A percentile compares a stretch with the other conserved stretches of the same genome.
phyloP scores from a whole-genome alignment of 2,888 invertebrate species.

The Esperia sulphurella region DNA sequence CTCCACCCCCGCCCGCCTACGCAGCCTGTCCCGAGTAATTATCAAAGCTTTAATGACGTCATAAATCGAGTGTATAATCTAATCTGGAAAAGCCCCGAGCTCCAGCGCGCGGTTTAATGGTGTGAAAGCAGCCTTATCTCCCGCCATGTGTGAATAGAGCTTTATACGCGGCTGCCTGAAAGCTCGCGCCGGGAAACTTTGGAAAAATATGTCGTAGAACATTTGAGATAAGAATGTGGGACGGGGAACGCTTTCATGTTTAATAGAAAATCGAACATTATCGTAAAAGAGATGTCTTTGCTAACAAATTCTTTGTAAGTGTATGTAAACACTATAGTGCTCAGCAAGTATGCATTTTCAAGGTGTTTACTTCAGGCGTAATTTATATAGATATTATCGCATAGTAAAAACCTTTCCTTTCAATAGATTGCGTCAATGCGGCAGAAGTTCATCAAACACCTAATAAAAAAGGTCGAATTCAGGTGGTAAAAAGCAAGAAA shows the following conservation, averaged over 20 bases:
- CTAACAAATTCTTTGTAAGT: conserved; percentile 73
- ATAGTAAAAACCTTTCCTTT: background rate
- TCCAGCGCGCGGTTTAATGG: conserved; percentile 78
- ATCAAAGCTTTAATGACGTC: conserved; percentile 81
- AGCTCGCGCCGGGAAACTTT: conserved; percentile 78
- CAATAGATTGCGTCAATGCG: background rate
- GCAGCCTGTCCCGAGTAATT: conserved; percentile 81
- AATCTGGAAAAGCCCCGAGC: conserved; percentile 80
- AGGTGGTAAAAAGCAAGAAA: too few relatives aligned
- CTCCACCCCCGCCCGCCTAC: conserved; percentile 64
- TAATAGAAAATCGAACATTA: conserved; percentile 80
- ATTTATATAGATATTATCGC: conserved; percentile 1
- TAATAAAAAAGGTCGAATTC: conserved; percentile 4
- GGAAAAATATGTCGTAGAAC: conserved; percentile 79
- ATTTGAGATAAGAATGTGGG: conserved; percentile 78
- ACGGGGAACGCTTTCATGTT: conserved; percentile 76
- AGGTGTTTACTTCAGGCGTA: too few relatives aligned
- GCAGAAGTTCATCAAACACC: conserved; percentile 3
- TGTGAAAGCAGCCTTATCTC: conserved; percentile 80
- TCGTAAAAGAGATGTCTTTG: conserved; percentile 77
- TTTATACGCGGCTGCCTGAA: conserved; percentile 77
- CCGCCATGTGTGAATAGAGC: conserved; percentile 79
- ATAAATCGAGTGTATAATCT: conserved; percentile 81
- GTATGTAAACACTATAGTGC: conserved; percentile 40
- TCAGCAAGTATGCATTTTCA: too few relatives aligned